Percentiles rank a stretch among this genome's conserved stretches.
These are phyloP conservation scores for Drosophila kambysellisi DNA, from an alignment of 2,888 invertebrate species.

Conservation along the genomic window DNA sequence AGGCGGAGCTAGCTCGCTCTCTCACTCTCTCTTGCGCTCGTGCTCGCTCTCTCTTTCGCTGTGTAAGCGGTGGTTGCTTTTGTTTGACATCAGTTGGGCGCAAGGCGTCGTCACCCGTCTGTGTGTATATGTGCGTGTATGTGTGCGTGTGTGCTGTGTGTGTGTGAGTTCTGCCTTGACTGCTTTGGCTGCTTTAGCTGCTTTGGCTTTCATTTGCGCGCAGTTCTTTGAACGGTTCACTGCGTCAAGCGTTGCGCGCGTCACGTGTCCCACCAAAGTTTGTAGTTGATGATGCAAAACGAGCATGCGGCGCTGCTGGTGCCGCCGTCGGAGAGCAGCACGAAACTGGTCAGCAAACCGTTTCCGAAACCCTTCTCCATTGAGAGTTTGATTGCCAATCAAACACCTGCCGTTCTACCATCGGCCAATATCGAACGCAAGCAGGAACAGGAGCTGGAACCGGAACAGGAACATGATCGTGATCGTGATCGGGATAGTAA, in stretches of 20 bases:
- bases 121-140: constrained; percentile 2
- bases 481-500: constrained; percentile 40
- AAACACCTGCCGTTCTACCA: constrained; percentile 56
- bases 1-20: constrained; percentile 69
- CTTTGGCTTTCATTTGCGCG: constrained; percentile 74
- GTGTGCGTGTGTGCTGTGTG: constrained; percentile 57
- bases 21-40: constrained; percentile 4
- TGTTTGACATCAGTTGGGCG: constrained; percentile 63
- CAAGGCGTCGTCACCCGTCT: constrained; percentile 17
- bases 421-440: constrained; percentile 1
- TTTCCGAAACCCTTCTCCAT: constrained; percentile 85
- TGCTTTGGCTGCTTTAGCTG: constrained; percentile 33
- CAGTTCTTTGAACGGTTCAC: constrained; percentile 83
- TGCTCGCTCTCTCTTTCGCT: constrained; percentile 8
- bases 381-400: constrained; percentile 84
- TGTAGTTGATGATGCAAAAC: constrained; percentile 40
- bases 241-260: constrained; percentile 58
- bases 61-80: constrained; percentile 58
- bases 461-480: constrained; percentile 23
- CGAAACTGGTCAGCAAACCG: constrained; percentile 64
- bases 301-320: constrained; percentile 41
- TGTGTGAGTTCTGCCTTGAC: constrained; percentile 31
- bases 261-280: constrained; percentile 20
- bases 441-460: constrained; percentile 14
- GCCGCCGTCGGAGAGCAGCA: constrained; percentile 39